Percentiles rank a stretch among this genome's conserved stretches.
Conservation (phyloP, 2,888 invertebrate genomes). For the Plusia festucae region DNA sequence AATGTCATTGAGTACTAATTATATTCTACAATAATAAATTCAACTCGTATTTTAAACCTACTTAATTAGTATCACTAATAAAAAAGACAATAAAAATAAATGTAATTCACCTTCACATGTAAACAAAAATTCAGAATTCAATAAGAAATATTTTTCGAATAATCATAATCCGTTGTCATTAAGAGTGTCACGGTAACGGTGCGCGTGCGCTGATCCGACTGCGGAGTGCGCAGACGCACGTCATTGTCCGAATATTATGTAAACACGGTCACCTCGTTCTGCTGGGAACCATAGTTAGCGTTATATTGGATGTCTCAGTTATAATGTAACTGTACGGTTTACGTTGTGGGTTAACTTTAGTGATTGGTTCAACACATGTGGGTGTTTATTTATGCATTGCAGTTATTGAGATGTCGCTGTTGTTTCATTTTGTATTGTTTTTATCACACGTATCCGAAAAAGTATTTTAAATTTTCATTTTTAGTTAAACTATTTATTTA, state of each 20-base stretch:
- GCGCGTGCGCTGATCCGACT: constrained; percentile 23
- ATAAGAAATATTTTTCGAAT: not conserved
- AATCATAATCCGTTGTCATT: not conserved
- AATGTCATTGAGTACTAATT: not conserved
- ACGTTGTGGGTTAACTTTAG: constrained; percentile 6
- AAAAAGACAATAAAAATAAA: too few relatives aligned
- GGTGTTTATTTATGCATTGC: not conserved
- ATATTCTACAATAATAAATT: too few relatives aligned
- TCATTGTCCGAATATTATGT: constrained; percentile 28
- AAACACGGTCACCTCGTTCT: constrained; percentile 55
- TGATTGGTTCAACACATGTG: not conserved
- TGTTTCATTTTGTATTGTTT: not conserved
- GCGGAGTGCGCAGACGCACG: constrained; percentile 43
- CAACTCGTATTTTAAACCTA: too few relatives aligned
- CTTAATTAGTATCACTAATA: too few relatives aligned
- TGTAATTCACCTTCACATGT: not conserved
- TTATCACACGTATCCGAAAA: too few relatives aligned
- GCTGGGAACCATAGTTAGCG: constrained; percentile 30
- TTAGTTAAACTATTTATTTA: too few relatives aligned
- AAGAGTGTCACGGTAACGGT: constrained; percentile 32
- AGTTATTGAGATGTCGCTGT: too few relatives aligned
- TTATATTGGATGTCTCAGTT: constrained; percentile 17
- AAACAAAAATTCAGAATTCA: not conserved
- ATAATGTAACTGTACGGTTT: constrained; percentile 8
- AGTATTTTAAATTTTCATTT: too few relatives aligned